phyloP scores from a whole-genome alignment of 2,888 invertebrate species.

The Noctua janthe region DNA sequence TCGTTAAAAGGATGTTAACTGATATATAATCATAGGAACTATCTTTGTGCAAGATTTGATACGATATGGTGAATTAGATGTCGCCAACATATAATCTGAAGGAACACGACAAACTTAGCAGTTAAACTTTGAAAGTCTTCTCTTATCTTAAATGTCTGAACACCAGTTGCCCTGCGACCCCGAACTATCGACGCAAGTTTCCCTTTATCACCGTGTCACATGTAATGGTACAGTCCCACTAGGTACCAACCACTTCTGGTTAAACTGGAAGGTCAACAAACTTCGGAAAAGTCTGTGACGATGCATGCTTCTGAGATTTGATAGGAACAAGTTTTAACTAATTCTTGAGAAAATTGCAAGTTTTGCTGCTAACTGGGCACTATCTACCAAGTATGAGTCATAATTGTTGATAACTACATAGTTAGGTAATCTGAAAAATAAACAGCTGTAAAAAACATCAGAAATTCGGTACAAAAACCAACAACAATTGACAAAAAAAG shows the following conservation, averaged over 20 bases:
- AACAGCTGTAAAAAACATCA: not conserved
- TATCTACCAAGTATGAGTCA: not conserved
- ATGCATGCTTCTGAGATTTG: not conserved
- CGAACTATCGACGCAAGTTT: slow-evolving; percentile 6
- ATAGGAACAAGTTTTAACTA: not conserved
- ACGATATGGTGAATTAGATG: too few relatives aligned
- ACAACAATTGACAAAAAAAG: not conserved
- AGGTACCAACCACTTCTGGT: not conserved
- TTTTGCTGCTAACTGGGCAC: not conserved
- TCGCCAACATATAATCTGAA: not conserved
- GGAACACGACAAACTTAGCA: not conserved
- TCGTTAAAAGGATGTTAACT: not conserved
- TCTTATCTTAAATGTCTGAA: not conserved
- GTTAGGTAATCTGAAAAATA: not conserved
- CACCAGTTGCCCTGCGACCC: not conserved
- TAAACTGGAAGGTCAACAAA: slow-evolving; percentile 4
- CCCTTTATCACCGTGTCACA: not conserved
- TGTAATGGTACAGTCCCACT: not conserved
- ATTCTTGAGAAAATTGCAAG: not conserved
- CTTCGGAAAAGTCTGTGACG: not conserved
- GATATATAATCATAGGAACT: not conserved
- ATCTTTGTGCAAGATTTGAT: too few relatives aligned
- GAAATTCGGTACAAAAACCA: not conserved
- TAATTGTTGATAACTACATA: not conserved
- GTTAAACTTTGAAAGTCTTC: not conserved